Evolutionary conservation across 2,113 vertebrate species (phyloP), one percentile per base, ranked within the genome.

Genomic region (Clarias gariepinus): DNA sequence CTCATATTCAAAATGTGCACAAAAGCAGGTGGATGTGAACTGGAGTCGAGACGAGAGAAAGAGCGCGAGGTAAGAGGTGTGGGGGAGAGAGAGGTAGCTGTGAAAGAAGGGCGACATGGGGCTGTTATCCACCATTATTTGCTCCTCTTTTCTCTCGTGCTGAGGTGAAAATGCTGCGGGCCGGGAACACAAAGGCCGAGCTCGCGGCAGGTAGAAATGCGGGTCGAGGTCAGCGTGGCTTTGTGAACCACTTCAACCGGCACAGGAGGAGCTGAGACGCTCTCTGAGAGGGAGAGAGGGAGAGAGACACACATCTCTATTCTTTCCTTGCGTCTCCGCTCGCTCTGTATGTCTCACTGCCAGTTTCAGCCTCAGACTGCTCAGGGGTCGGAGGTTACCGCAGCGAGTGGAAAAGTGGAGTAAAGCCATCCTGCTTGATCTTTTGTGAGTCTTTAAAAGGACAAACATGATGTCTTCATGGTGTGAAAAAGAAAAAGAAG

Each of bases 101-200:
- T 58, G 19, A 66, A 68, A 13, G 23, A 41, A 89, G 81, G 57
- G 79, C 25, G 63, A 78, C 81, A 53, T 63, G 74, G 12, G 19
- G 85, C 83, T 78, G 87, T 82, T 85, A 87, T 68, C 69, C 69
- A 81, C 81, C 85, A 90, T 89, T 89, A 89, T 78, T 87, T 68
- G 81, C 68, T 87, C 85, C 52, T 89, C 86, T 86, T 84, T 78
- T 77, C 84, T 88, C 81, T 81, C 71, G 80, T 86, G 86, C 52
- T 63, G 64, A 63, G 58, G 83, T 41, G 61, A 85, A 61, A 52
- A 81, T 82, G 57, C 55, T 61, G 66, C 53, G n/a, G 55, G 36
- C 28, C 47, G 4, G 83, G 41, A 86, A 74, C 86, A 88, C 86
- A 90, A 90, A 86, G 87, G 86, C 79, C 53, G 36, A 53, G 52